phyloP scores from a whole-genome alignment of 2,113 vertebrate genomes.

The Alouatta palliata region DNA sequence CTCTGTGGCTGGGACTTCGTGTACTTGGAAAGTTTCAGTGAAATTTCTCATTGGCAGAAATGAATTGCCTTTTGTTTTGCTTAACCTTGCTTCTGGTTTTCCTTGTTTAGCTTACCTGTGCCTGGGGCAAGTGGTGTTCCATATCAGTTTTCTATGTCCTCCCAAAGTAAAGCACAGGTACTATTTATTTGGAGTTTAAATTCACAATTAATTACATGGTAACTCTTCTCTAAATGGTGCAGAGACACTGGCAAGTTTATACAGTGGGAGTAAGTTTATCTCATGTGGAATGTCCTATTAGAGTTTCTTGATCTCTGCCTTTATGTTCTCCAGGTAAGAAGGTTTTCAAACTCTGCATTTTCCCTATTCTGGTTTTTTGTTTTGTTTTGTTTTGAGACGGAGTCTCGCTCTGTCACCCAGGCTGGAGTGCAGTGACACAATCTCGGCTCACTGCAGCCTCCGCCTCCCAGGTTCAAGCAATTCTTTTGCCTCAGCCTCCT shows the following conservation, averaged over 20 bases:
- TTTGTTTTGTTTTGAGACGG: not conserved
- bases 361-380: not conserved
- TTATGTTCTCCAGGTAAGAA: not conserved
- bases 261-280: not conserved
- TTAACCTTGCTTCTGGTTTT: not conserved
- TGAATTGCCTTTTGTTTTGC: not conserved
- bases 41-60: not conserved
- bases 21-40: not conserved
- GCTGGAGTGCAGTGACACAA: not conserved
- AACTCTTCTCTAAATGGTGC: not conserved
- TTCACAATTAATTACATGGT: not conserved
- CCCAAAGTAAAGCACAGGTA: not conserved
- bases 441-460: not conserved
- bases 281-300: not conserved
- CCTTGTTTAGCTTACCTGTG: not conserved
- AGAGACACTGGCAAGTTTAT: not conserved
- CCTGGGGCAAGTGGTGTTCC: not conserved
- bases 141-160: not conserved
- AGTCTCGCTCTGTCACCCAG: not conserved
- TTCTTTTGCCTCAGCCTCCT: not conserved
- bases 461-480: not conserved
- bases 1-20: not conserved
- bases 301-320: not conserved
- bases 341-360: not conserved
- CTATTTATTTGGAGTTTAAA: not conserved